These are phyloP conservation scores for Genyomyrus donnyi DNA, from an alignment of 2,113 vertebrate genomes.

Conservation along the genomic window DNA sequence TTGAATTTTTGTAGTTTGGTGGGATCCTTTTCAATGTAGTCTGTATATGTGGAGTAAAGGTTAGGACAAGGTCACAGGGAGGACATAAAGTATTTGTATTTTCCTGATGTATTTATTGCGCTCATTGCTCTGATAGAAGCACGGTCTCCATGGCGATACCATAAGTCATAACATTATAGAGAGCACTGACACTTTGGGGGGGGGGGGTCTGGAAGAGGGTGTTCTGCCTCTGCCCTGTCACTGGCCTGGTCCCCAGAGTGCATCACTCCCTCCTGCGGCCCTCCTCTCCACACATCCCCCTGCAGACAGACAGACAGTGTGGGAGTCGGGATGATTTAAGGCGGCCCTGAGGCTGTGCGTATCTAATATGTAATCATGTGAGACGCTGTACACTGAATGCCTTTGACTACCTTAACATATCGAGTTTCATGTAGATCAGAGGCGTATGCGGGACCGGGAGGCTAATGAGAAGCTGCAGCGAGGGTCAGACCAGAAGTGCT, in stretches of 20 bases:
- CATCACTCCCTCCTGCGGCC: not conserved
- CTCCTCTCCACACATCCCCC: not conserved
- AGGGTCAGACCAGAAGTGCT: not conserved
- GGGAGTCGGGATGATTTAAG: not conserved
- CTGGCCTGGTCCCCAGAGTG: not conserved
- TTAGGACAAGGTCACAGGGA: not conserved
- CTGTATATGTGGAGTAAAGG: not conserved
- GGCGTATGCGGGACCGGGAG: not conserved
- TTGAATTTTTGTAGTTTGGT: not conserved
- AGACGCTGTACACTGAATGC: not conserved
- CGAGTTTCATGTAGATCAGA: not conserved
- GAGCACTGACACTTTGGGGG: not conserved
- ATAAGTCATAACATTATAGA: not conserved
- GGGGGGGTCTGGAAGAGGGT: not conserved
- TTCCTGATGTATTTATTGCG: not conserved
- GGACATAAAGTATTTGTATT: not conserved
- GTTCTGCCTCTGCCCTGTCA: not conserved
- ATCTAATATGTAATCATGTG: not conserved
- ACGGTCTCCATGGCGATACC: not conserved
- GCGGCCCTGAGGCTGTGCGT: not conserved
- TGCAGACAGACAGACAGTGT: not conserved
- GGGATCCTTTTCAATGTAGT: not conserved
- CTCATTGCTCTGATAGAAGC: not conserved
- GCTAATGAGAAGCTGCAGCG: not conserved
- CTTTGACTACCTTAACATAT: not conserved